Percentiles rank a stretch among this genome's conserved stretches.
These are phyloP conservation scores for Dromiciops gliroides DNA, from an alignment of 2,113 vertebrate genomes.

Conservation along the genomic window DNA sequence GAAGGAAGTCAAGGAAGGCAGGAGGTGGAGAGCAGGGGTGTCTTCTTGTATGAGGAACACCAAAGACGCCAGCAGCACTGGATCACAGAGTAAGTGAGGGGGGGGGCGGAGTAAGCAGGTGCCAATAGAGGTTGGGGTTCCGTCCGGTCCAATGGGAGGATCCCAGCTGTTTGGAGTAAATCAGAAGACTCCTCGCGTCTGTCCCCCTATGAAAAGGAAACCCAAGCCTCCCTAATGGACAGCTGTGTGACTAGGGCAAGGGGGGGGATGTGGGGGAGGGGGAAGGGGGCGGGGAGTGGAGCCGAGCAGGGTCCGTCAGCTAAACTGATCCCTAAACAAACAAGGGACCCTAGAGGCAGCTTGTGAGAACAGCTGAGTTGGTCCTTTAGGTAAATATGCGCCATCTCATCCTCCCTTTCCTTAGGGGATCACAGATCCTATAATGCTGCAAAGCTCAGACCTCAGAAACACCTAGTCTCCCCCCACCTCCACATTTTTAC, in stretches of 20 bases:
- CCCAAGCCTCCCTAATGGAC: not conserved
- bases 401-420: not conserved
- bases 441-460: not conserved
- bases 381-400: not conserved
- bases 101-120: not conserved
- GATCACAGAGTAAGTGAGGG: not conserved
- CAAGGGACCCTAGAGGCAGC: not conserved
- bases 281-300: too few relatives aligned
- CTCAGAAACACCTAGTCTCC: not conserved
- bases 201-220: not conserved
- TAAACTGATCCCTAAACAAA: not conserved
- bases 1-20: not conserved
- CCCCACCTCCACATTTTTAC: not conserved
- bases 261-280: not conserved
- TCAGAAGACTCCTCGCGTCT: not conserved
- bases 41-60: not conserved
- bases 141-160: not conserved
- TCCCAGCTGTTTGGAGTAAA: not conserved
- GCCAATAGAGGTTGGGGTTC: not conserved
- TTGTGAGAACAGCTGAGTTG: not conserved
- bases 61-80: not conserved
- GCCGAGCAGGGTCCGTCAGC: not conserved
- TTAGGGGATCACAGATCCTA: not conserved
- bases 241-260: not conserved
- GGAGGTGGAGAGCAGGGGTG: not conserved